These are phyloP conservation scores for Drosophila ohnishii DNA, from an alignment of 1,140 invertebrate species.

Conservation along the genomic window DNA sequence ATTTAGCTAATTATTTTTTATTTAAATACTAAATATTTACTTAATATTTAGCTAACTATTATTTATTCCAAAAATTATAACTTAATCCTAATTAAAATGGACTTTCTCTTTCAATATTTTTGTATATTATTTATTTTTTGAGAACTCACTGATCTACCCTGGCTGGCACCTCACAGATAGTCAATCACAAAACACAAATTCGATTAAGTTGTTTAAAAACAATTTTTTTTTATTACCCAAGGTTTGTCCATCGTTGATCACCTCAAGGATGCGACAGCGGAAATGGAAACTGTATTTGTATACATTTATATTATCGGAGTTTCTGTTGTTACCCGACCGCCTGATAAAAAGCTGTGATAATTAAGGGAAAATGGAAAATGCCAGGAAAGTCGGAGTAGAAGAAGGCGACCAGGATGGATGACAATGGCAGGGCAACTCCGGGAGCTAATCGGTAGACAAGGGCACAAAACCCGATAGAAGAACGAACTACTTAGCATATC, in stretches of 20 bases:
- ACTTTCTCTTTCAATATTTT: neutral
- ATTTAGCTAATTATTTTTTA: too few relatives aligned
- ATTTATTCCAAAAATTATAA: neutral
- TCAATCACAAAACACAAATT: slow-evolving; percentile 79
- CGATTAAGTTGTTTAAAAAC: slow-evolving; percentile 81
- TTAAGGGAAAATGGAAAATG: slow-evolving; percentile 42
- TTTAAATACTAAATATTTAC: too few relatives aligned
- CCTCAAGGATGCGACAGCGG: slow-evolving; percentile 52
- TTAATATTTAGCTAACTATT: neutral
- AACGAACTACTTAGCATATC: slow-evolving; percentile 75
- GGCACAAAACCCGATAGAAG: slow-evolving; percentile 11
- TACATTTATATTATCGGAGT: neutral
- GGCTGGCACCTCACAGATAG: slow-evolving; percentile 20
- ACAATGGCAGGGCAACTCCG: slow-evolving; percentile 52
- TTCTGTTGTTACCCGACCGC: slow-evolving; percentile 37
- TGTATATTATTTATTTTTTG: neutral
- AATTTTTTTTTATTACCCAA: slow-evolving; percentile 77
- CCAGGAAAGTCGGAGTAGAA: too few relatives aligned
- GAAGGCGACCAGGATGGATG: slow-evolving; percentile 34
- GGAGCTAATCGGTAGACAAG: slow-evolving; percentile 51
- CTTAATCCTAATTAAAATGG: too few relatives aligned
- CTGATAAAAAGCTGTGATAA: slow-evolving; percentile 77
- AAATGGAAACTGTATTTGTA: slow-evolving; percentile 49
- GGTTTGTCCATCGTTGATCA: slow-evolving; percentile 42
- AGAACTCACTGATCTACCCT: neutral